These are phyloP conservation scores for Heliocidaris tuberculata DNA, from an alignment of 35 echinoderm and acorn worm genomes.

Conservation along the genomic window DNA sequence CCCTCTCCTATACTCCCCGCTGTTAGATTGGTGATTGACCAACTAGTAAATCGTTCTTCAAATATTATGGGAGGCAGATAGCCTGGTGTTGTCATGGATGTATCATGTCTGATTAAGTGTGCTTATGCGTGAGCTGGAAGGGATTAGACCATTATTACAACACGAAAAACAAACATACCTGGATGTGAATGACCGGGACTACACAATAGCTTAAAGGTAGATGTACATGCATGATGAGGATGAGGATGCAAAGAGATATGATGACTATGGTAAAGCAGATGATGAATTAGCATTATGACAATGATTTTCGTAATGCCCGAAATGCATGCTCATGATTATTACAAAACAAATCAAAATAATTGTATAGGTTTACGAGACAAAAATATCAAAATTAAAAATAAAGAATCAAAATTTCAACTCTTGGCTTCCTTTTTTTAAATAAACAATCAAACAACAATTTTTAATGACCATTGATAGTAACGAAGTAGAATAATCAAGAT, in stretches of 20 bases:
- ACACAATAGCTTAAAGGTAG: background rate
- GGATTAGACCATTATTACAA: background rate
- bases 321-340: no score
- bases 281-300: background rate
- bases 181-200: slow-evolving; percentile 14
- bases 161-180: slow-evolving; percentile 30
- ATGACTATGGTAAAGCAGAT: background rate
- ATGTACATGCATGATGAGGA: background rate
- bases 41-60: background rate
- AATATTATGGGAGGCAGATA: background rate
- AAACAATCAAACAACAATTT: no score
- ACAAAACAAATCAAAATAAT: no score
- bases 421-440: no score
- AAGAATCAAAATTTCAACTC: no score
- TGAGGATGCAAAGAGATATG: background rate
- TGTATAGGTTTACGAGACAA: no score
- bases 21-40: background rate
- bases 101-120: background rate
- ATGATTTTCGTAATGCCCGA: no score
- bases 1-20: no score
- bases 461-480: no score
- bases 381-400: no score
- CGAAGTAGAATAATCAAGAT: no score
- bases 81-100: background rate
- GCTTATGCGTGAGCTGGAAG: background rate